Conservation (phyloP, 1,140 invertebrate genomes). For the Scaptodrosophila lebanonensis region DNA sequence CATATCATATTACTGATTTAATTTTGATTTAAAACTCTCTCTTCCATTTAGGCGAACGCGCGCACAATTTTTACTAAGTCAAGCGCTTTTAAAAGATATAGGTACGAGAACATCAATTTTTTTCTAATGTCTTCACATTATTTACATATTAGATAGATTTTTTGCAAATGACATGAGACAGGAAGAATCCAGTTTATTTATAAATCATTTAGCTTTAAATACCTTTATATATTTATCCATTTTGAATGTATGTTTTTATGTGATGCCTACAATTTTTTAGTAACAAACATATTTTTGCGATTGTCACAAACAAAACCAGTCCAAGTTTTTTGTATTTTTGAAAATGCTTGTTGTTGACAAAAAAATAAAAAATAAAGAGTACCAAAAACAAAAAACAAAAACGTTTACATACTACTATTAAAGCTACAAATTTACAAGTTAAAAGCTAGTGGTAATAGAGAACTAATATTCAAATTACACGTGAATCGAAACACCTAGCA, state of each 20-base stretch:
- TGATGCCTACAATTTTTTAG: slow-evolving; percentile 37
- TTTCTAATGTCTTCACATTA: too few relatives aligned
- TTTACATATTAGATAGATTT: too few relatives aligned
- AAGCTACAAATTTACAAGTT: slow-evolving; percentile 12
- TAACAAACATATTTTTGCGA: slow-evolving; percentile 31
- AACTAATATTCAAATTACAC: slow-evolving; percentile 17
- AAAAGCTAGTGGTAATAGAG: neutral
- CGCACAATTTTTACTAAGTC: too few relatives aligned
- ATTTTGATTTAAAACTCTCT: slow-evolving; percentile 5
- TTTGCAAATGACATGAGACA: too few relatives aligned
- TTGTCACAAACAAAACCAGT: too few relatives aligned
- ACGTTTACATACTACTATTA: slow-evolving; percentile 17
- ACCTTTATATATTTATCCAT: slow-evolving; percentile 29
- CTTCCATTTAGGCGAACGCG: too few relatives aligned
- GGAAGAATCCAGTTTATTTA: slow-evolving; percentile 1
- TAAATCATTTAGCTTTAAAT: slow-evolving; percentile 50
- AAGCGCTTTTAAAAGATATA: too few relatives aligned
- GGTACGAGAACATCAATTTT: too few relatives aligned
- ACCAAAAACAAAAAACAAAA: slow-evolving; percentile 14
- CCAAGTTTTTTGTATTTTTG: slow-evolving; percentile 64
- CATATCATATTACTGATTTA: neutral
- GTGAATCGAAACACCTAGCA: slow-evolving; percentile 22
- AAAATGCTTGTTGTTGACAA: slow-evolving; percentile 34
- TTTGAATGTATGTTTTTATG: slow-evolving; percentile 57
- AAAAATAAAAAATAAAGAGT: slow-evolving; percentile 4